These are phyloP conservation scores for Cataglyphis livida DNA, from an alignment of 2,888 invertebrate species.

Conservation along the genomic window DNA sequence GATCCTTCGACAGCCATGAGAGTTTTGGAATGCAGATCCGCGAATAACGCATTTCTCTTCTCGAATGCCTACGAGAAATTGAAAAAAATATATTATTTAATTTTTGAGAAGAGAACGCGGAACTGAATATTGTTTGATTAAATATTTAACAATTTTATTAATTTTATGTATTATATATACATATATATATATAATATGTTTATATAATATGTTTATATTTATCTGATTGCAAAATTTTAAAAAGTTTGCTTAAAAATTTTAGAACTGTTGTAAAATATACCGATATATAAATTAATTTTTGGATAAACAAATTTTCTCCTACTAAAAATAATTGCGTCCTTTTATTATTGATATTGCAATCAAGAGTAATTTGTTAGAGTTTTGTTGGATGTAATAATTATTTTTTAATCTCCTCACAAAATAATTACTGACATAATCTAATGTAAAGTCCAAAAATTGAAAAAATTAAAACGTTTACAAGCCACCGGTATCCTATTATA, in stretches of 20 bases:
- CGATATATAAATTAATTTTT: not conserved
- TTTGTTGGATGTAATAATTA: not conserved
- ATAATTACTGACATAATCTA: not conserved
- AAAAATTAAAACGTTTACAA: not conserved
- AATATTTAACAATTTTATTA: not conserved
- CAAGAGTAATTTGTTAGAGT: not conserved
- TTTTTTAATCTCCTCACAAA: not conserved
- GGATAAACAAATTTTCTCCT: not conserved
- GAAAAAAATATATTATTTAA: constrained; percentile 27
- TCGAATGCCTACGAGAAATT: constrained; percentile 27
- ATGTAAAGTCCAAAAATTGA: not conserved
- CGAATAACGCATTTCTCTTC: constrained; percentile 19
- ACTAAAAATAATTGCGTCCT: not conserved
- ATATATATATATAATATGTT: not conserved
- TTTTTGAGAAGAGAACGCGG: not conserved
- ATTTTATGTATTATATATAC: not conserved
- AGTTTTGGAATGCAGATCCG: constrained; percentile 48
- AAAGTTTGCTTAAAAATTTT: not conserved
- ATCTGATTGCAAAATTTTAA: not conserved
- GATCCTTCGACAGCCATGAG: constrained; percentile 20
- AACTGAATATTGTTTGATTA: not conserved
- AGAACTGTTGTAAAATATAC: not conserved
- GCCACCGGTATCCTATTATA: not conserved
- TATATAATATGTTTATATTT: not conserved
- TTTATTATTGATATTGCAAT: not conserved